Base-by-base conservation (phyloP, 2,888 invertebrate genomes). In the Drosophila algonquin region DNA sequence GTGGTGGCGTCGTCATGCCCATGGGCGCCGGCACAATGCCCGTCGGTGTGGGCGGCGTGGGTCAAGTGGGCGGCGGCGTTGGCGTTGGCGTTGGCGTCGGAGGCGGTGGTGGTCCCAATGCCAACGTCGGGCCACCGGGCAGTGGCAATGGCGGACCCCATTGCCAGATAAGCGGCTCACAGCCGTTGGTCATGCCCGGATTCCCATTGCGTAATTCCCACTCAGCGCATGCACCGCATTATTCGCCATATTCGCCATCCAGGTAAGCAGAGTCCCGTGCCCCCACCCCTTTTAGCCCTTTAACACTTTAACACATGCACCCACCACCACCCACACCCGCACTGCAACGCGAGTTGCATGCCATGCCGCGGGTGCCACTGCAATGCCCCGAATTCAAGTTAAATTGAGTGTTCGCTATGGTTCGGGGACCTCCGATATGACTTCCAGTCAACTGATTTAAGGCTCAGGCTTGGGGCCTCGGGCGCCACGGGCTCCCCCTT, bases 191-290 rank as follows among this genome's bases (percentile, higher is more conserved):
- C 87, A 96, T 97, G 96, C 96, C 97, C 69, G 97, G 96, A 90
- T 97, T 97, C 93, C 97, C 97, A 55, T 94, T 96, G 87, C 94
- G 96, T 75, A 93, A 94, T 80, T 93, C 94, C 88, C 93, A 93
- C 90, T 93, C 93, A 90, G 93, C 93, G 78, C 93, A 94, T 90
- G 95, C 96, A 91, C 95, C 96, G 87, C 96, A 96, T 92, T 96
- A 97, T 90, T 96, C 96, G 92, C 97, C 97, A 80, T 97, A 97
- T 94, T 97, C 97, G 90, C 97, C 97, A 92, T 97, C 97, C 92
- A 95, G 97, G 92, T 92, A 90, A 87, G 79, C 46, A 30, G 8
- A 1, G 8, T 30, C 30, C 27, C 27, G 0, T 5, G 2, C 30
- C 27, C 27, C 6, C 7, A 7, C 1, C 7, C 8, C 30, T 10